Conservation (phyloP, 2,113 vertebrate genomes). For the Galeopterus variegatus region DNA sequence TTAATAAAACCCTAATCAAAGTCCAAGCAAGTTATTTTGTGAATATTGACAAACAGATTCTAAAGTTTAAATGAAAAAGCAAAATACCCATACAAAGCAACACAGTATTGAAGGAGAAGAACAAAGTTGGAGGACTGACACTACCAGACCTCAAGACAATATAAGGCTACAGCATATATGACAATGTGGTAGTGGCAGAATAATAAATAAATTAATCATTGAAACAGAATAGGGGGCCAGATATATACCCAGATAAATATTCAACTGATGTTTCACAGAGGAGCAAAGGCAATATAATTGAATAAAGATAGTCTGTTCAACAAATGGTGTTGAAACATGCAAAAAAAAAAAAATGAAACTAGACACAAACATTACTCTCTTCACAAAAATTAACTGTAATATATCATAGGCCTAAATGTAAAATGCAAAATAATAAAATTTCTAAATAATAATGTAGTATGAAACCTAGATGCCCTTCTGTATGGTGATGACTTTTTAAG, state of each 20-base stretch:
- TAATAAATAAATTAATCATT: not conserved
- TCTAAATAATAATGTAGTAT: not conserved
- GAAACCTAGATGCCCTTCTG: not conserved
- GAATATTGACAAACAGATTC: not conserved
- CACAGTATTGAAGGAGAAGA: not conserved
- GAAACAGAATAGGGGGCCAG: not conserved
- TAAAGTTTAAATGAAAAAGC: not conserved
- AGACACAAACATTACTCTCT: not conserved
- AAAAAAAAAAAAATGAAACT: not conserved
- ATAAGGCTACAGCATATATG: not conserved
- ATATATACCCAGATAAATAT: not conserved
- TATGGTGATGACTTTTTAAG: not conserved
- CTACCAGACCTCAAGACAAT: not conserved
- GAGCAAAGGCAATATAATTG: not conserved
- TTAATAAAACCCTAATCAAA: not conserved
- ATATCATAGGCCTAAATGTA: not conserved
- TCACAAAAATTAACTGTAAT: not conserved
- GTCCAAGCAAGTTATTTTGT: not conserved
- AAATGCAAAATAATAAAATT: not conserved
- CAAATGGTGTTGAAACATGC: not conserved
- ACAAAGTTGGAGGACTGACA: not conserved
- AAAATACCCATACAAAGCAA: too few species aligned
- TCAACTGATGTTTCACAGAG: not conserved
- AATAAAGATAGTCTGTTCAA: not conserved
- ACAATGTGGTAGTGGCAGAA: not conserved